A percentile compares a stretch with the other conserved stretches of the same genome.
Evolutionary conservation across 2,113 vertebrate species (phyloP).

Genomic region (Eretmochelys imbricata): DNA sequence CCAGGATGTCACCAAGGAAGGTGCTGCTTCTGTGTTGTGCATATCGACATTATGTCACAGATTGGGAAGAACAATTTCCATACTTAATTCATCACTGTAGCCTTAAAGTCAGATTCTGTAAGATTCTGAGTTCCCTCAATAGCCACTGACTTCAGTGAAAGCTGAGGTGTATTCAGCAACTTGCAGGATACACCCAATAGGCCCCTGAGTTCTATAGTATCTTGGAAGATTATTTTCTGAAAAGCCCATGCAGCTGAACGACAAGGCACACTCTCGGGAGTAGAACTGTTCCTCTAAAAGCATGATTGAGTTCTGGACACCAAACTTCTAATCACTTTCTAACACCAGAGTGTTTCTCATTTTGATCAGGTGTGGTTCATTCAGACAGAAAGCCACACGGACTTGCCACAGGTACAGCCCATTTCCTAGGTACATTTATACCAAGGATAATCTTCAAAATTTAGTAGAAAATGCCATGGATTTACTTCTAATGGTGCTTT

Average conservation of each 20-base stretch:
- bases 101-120: conserved; percentile 15
- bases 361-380: conserved; percentile 61
- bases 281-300: conserved; percentile 52
- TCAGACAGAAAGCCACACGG: conserved; percentile 75
- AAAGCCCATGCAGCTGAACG: conserved; percentile 47
- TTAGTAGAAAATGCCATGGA: conserved; percentile 69
- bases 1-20: not conserved
- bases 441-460: conserved; percentile 52
- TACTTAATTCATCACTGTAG: rapidly evolving
- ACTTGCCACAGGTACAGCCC: conserved; percentile 58
- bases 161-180: not conserved
- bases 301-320: conserved; percentile 71
- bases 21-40: not conserved
- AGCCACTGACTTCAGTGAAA: not conserved
- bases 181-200: not conserved
- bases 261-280: conserved; percentile 61
- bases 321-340: conserved; percentile 69
- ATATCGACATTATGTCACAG: not conserved
- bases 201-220: not conserved
- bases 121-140: not conserved
- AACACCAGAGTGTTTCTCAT: conserved; percentile 54
- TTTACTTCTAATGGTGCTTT: conserved; percentile 45
- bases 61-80: not conserved
- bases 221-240: conserved; percentile 65
- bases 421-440: conserved; percentile 60